A percentile compares a stretch with the other conserved stretches of the same genome.
Conservation (phyloP, 2,888 invertebrate species). For the Cheilosia pagana region DNA sequence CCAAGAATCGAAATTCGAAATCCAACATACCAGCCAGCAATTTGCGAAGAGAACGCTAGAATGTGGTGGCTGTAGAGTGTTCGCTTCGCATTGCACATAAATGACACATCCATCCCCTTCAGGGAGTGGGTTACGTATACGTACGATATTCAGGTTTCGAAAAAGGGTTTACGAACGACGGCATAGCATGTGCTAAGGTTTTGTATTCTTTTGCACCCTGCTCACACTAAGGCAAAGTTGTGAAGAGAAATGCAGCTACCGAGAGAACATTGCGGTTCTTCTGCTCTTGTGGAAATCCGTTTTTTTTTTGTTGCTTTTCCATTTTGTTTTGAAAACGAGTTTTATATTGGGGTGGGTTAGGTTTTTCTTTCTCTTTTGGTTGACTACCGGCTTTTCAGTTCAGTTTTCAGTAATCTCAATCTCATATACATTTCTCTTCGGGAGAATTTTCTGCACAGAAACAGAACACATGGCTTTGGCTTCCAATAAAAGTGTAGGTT, state of each 20-base stretch:
- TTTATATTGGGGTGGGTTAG: conserved; percentile 72
- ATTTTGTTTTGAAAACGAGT: conserved; percentile 46
- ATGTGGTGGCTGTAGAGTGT: conserved; percentile 22
- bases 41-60: conserved; percentile 58
- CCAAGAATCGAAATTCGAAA: conserved; percentile 45
- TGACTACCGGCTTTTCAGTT: conserved; percentile 57
- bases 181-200: conserved; percentile 62
- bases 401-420: too few species aligned
- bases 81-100: conserved; percentile 49
- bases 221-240: conserved; percentile 19
- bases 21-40: conserved; percentile 37
- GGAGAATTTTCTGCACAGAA: conserved; percentile 15
- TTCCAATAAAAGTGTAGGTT: neutral
- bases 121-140: conserved; percentile 67
- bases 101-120: conserved; percentile 68
- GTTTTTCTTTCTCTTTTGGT: conserved; percentile 57
- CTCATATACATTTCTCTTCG: conserved; percentile 30
- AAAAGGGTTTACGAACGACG: conserved; percentile 50
- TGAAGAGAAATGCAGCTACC: conserved; percentile 58
- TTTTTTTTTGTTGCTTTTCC: neutral
- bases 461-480: conserved; percentile 25
- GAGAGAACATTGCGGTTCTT: conserved; percentile 43
- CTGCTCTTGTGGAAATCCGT: conserved; percentile 2
- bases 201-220: conserved; percentile 55
- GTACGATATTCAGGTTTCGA: conserved; percentile 30